Evolutionary conservation across 2,113 vertebrate genomes (phyloP), one percentile per base, ranked within the genome.

Genomic region (Kryptolebias marmoratus): DNA sequence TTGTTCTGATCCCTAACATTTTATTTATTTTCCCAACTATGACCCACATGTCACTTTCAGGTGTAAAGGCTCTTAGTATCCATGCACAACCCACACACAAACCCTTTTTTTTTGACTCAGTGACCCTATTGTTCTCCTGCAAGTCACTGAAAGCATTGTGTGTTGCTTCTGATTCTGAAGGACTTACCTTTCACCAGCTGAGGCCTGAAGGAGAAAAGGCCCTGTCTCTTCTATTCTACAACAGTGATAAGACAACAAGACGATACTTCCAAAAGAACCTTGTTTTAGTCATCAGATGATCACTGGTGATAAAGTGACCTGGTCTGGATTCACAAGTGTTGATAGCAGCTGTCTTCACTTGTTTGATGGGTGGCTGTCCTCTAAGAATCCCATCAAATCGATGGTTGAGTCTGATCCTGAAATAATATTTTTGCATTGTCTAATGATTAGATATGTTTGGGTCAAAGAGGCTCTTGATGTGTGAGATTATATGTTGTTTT

Each of bases 81-180:
- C 60, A 75, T 50, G 52, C 9, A 2, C 0, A 11, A 11, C 49
- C 31, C 65, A 64, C 52, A 27, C 62, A 64, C 67, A 42, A 67
- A 58, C 55, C 48, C 5, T 0, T 39, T 67, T 71, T 63, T 71
- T 36, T 71, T 63, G 61, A 71, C 75, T 90, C 78, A 90, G 79
- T 85, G 65, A 80, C 76, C 66, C 79, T 49, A 71, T 86, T 93
- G 89, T 92, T 71, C 55, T 67, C 75, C 45, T 72, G 5, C 16
- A 3, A 84, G 83, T 91, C 83, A 92, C 85, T 90, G 75, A 64
- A 82, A 68, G 65, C 71, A 90, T 89, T 94, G 91, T 93, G 78
- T 49, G 56, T 42, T 10, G 9, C 50, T 79, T 47, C 64, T 56
- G 59, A 72, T 71, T 78, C 77, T 36, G 64, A 78, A 77, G 84